These are phyloP conservation scores for Oryzias dopingdopingensis DNA, from an alignment of 2,797 vertebrate species.

Conservation along the genomic window DNA sequence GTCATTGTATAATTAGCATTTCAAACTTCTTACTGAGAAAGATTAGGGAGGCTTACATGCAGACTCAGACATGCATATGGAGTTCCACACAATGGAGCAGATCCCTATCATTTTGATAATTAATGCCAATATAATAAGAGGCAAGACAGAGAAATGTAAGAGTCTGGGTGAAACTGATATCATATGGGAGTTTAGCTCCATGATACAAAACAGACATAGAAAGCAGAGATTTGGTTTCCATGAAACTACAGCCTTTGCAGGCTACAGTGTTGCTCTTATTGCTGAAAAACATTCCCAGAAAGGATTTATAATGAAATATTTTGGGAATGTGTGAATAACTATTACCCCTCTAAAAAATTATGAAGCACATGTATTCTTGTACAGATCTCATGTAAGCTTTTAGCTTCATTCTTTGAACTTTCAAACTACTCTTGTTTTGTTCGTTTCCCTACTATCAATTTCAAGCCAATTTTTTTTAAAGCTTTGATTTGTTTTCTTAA, in stretches of 20 bases:
- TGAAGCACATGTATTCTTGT: too few species aligned
- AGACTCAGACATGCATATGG: constrained; percentile 14
- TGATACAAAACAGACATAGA: constrained; percentile 57
- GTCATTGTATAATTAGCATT: constrained; percentile 63
- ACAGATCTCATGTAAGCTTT: too few species aligned
- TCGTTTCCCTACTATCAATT: too few species aligned
- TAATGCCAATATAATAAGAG: constrained; percentile 66
- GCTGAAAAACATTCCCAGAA: too few species aligned
- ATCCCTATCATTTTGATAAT: constrained; percentile 71
- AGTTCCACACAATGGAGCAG: constrained; percentile 17
- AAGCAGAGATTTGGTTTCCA: constrained; percentile 47
- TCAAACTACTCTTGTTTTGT: too few species aligned
- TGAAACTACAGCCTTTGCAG: constrained; percentile 24
- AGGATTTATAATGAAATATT: too few species aligned
- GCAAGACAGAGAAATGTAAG: constrained; percentile 59
- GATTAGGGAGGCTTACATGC: constrained; percentile 33
- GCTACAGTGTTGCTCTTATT: too few species aligned
- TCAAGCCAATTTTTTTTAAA: too few species aligned
- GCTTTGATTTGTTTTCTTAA: too few species aligned
- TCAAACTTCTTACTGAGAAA: constrained; percentile 46
- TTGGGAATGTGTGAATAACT: too few species aligned
- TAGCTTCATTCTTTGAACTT: too few species aligned
- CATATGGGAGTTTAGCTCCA: constrained; percentile 50
- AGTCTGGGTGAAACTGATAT: constrained; percentile 42
- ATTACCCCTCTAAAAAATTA: too few species aligned